These are phyloP conservation scores for Acleris cristana DNA, from an alignment of 2,888 invertebrate species.

Conservation along the genomic window DNA sequence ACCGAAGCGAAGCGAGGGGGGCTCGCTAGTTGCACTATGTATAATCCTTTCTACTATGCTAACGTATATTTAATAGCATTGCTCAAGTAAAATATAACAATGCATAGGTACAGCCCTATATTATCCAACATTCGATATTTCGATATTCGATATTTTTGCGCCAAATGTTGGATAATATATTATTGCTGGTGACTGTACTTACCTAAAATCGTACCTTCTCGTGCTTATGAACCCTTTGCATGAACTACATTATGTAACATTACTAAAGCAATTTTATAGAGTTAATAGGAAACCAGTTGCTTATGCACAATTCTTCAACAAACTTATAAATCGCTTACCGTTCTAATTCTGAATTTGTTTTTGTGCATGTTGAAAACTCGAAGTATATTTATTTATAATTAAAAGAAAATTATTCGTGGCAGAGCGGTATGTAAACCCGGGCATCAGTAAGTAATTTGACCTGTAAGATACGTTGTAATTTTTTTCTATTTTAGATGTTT, in stretches of 20 bases:
- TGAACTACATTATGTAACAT: neutral
- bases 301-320: neutral
- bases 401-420: conserved; percentile 13
- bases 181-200: no score
- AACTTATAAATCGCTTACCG: conserved; percentile 15
- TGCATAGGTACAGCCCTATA: no score
- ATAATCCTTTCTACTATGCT: no score
- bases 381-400: conserved; percentile 24
- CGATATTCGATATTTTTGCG: no score
- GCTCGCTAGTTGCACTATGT: no score
- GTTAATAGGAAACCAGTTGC: conserved; percentile 1
- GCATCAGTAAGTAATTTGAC: conserved; percentile 9
- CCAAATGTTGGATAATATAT: no score
- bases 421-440: conserved; percentile 18
- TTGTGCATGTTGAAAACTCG: conserved; percentile 10
- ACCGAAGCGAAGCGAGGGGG: no score
- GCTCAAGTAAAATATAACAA: no score
- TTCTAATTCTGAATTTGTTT: conserved; percentile 5
- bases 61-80: no score
- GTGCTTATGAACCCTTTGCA: no score
- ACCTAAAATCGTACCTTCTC: no score
- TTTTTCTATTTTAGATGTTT: neutral
- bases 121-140: no score
- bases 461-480: conserved; percentile 11
- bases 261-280: neutral